Evolutionary conservation across 1,140 invertebrate genomes (phyloP).

Genomic region (Magallana ariakensis): DNA sequence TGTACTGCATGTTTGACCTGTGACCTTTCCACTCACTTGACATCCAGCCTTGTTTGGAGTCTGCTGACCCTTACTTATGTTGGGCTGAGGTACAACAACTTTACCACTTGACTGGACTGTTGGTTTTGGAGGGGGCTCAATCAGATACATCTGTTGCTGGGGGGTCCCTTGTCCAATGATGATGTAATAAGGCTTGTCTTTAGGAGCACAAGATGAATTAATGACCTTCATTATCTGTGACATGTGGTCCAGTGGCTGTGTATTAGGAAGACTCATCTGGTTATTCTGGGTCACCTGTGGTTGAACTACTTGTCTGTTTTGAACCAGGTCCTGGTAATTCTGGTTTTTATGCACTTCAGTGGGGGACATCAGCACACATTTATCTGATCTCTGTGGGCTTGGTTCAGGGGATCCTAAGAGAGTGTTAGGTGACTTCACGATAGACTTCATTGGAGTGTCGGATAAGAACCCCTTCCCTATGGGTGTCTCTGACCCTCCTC

Average conservation of each 20-base stretch:
- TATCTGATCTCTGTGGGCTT: neutral
- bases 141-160: slow-evolving; percentile 52
- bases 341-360: slow-evolving; percentile 32
- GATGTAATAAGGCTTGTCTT: slow-evolving; percentile 54
- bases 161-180: slow-evolving; percentile 46
- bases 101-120: neutral
- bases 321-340: neutral
- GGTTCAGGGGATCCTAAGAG: neutral
- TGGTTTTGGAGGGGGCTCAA: slow-evolving; percentile 42
- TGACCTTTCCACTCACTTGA: neutral
- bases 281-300: neutral
- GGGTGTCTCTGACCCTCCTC: neutral
- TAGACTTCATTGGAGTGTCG: neutral
- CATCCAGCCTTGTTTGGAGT: neutral
- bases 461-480: neutral
- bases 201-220: slow-evolving; percentile 48
- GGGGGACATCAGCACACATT: slow-evolving; percentile 1
- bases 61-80: neutral
- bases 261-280: neutral
- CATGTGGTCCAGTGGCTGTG: slow-evolving; percentile 3
- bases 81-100: neutral
- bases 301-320: slow-evolving; percentile 34
- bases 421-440: neutral
- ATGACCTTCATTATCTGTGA: slow-evolving; percentile 45
- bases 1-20: neutral